A percentile compares a stretch with the other conserved stretches of the same genome.
Evolutionary conservation across 2,797 vertebrate genomes (phyloP).

Genomic region (Botia almorhae): DNA sequence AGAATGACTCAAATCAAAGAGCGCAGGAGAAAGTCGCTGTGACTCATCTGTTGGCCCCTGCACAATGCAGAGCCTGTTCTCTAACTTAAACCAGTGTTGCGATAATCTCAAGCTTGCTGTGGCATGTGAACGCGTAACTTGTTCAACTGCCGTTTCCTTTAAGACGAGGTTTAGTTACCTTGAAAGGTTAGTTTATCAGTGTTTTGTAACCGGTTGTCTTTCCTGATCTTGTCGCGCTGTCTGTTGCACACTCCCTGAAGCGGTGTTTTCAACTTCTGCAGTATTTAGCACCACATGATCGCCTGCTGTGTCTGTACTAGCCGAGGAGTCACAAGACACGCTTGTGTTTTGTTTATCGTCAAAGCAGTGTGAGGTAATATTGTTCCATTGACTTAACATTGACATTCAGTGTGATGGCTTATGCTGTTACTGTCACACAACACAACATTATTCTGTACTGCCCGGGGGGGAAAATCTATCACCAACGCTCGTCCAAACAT

Average conservation of each 20-base stretch:
- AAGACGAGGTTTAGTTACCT: not conserved
- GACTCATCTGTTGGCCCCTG: conserved; percentile 41
- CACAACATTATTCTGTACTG: not conserved
- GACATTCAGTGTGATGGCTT: not conserved
- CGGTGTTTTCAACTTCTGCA: not conserved
- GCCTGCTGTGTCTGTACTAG: conserved; percentile 5
- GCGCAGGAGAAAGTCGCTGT: not conserved
- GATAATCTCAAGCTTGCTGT: not conserved
- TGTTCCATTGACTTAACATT: conserved; percentile 12
- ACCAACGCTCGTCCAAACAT: not conserved
- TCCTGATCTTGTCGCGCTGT: not conserved
- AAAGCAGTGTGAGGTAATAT: not conserved
- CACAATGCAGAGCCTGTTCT: conserved; percentile 30
- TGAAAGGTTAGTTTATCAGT: not conserved
- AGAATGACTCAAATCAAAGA: not conserved
- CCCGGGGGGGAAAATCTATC: not conserved
- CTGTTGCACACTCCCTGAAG: not conserved
- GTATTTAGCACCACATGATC: not conserved
- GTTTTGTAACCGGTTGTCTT: conserved; percentile 12
- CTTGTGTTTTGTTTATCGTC: conserved; percentile 12
- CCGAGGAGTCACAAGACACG: not conserved
- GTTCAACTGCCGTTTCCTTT: not conserved
- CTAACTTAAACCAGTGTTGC: conserved; percentile 5
- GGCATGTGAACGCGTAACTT: conserved; percentile 15
- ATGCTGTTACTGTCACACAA: not conserved